phyloP scores from a whole-genome alignment of 2,797 vertebrate genomes.

The Stomatorhinus walkeri region DNA sequence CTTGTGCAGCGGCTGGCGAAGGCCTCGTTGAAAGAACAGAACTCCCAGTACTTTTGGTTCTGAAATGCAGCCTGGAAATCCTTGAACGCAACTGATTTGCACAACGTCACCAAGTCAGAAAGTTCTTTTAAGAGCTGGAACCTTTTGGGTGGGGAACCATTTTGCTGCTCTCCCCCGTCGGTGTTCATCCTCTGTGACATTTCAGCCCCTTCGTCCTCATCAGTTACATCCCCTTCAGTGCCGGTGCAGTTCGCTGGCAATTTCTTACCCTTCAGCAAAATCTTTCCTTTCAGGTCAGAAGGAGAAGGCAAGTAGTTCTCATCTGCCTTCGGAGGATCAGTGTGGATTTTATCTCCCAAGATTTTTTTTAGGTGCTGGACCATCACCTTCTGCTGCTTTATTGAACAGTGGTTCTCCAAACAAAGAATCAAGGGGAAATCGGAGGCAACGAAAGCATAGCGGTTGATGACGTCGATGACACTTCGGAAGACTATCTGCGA shows the following conservation, averaged over 20 bases:
- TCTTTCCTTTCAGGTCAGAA: constrained; percentile 68
- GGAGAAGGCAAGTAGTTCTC: constrained; percentile 80
- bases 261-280: constrained; percentile 81
- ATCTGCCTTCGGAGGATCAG: constrained; percentile 57
- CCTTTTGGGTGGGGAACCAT: constrained; percentile 46
- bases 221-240: constrained; percentile 77
- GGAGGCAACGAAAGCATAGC: constrained; percentile 79
- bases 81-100: constrained; percentile 71
- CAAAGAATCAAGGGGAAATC: constrained; percentile 85
- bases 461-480: constrained; percentile 81
- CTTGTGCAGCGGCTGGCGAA: constrained; percentile 73
- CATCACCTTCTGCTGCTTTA: constrained; percentile 77
- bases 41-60: constrained; percentile 79
- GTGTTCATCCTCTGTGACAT: constrained; percentile 68
- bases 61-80: constrained; percentile 77
- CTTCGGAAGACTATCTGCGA: constrained; percentile 75
- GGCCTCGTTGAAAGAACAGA: constrained; percentile 81
- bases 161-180: constrained; percentile 56
- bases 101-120: constrained; percentile 80
- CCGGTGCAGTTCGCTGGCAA: constrained; percentile 56
- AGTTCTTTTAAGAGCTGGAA: constrained; percentile 73
- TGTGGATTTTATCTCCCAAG: constrained; percentile 72
- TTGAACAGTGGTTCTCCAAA: constrained; percentile 86
- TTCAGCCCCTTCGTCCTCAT: constrained; percentile 84
- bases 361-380: constrained; percentile 72